Conservation (phyloP, 2,113 vertebrate species). For the Phaethon lepturus region DNA sequence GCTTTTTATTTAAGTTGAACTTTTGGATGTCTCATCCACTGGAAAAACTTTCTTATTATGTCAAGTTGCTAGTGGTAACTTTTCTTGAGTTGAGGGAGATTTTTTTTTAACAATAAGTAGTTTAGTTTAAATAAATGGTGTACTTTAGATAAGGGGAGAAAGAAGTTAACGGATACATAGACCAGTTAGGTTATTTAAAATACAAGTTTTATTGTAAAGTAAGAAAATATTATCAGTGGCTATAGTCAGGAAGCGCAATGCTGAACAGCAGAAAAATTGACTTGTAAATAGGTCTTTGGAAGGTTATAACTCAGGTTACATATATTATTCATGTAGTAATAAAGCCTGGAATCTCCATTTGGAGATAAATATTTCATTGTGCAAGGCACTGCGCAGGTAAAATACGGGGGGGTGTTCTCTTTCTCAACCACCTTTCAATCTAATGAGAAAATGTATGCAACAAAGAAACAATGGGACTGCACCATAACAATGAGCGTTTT, state of each 20-base stretch:
- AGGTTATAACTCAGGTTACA: slow-evolving; percentile 8
- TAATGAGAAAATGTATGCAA: background rate
- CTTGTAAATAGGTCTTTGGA: slow-evolving; percentile 1
- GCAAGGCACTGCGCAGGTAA: background rate
- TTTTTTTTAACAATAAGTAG: background rate
- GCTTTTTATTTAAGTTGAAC: background rate
- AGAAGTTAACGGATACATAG: background rate
- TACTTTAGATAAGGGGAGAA: background rate
- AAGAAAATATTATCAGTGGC: background rate
- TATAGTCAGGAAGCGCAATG: background rate
- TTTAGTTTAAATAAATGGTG: background rate
- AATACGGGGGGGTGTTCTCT: background rate
- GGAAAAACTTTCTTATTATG: background rate
- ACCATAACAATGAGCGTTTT: background rate
- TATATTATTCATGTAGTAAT: slow-evolving; percentile 45
- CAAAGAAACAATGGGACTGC: background rate
- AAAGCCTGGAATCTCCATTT: slow-evolving; percentile 28
- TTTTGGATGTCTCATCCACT: background rate
- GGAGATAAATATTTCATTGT: slow-evolving; percentile 56
- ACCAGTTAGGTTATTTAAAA: background rate
- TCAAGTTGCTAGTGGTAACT: background rate
- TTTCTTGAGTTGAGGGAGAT: background rate
- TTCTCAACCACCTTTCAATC: background rate
- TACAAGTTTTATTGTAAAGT: background rate
- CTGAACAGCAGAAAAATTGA: background rate